Evolutionary conservation across 2,888 invertebrate species (phyloP).

Genomic region (Keiferia lycopersicella): DNA sequence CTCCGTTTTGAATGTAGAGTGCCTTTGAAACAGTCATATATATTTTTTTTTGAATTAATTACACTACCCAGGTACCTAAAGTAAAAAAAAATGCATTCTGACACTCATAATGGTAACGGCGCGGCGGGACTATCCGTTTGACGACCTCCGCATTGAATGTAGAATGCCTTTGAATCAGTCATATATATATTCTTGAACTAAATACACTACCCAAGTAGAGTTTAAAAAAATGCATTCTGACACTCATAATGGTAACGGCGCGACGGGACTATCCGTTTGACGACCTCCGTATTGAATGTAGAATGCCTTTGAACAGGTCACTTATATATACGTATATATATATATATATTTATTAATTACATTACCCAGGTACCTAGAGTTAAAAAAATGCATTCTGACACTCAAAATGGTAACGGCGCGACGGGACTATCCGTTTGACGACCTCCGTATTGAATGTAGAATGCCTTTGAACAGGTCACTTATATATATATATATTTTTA

Average conservation of each 20-base stretch:
- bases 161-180: not conserved
- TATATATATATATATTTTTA: too few relatives aligned
- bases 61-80: not conserved
- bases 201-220: not conserved
- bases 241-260: slow-evolving; percentile 4
- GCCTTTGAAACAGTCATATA: too few relatives aligned
- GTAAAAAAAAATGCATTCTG: too few relatives aligned
- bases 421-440: not conserved
- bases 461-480: too few relatives aligned
- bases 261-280: not conserved
- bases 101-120: slow-evolving; percentile 4
- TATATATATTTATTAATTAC: not conserved
- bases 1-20: too few relatives aligned
- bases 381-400: too few relatives aligned
- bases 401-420: slow-evolving; percentile 11
- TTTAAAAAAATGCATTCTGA: too few relatives aligned
- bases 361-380: not conserved
- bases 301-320: not conserved
- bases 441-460: not conserved
- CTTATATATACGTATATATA: too few relatives aligned
- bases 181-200: not conserved
- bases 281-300: slow-evolving; percentile 6
- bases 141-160: slow-evolving; percentile 4
- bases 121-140: not conserved
- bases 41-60: not conserved